Evolutionary conservation across 2,113 vertebrate species (phyloP), one percentile per base, ranked within the genome.

Genomic region (Eudyptes chrysolophus): DNA sequence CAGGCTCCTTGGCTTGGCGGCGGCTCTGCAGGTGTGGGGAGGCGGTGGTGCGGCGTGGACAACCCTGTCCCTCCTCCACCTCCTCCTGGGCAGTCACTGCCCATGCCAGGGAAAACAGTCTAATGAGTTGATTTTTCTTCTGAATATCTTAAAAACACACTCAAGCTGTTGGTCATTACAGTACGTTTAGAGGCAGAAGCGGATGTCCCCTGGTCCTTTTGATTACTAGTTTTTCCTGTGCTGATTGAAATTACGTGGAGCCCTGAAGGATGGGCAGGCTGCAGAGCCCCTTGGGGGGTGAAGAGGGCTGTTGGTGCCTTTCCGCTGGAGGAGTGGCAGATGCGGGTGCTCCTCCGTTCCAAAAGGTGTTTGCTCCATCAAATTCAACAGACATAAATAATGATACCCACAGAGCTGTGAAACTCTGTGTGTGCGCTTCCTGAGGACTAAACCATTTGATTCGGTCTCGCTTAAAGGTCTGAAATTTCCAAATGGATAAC

Each of bases 401-500:
- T 46, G 72, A 61, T 27, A 72, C 61, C 27, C 61, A 20, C 17
- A 4, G 93, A 86, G 62, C 40, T 72, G 78, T 32, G 32, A 92
- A 97, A 52, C 80, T 1, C 0, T 26, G 46, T 48, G 38, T 42
- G 78, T 68, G 64, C 26, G 2, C 52, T 92, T 96, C 79, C 90
- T 36, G 48, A 89, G 95, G 77, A 95, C 90, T n/a, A 64, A 94
- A 62, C 66, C 49, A 32, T 96, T 96, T 65, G 80, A 84, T 85
- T 89, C 1, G 3, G 42, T 94, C 93, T 95, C 90, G 54, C 77
- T 48, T 32, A 87, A 84, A 97, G 86, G 91, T 72, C 82, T 86
- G 96, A 92, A 96, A 95, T 98, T 97, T 97, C 91, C 69, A n/a
- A 95, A 94, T 71, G 97, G 96, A 90, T 77, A 98, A 94, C 91